Evolutionary conservation across 2,113 vertebrate species (phyloP), one percentile per base, ranked within the genome.

Genomic region (Vanacampus margaritifer): DNA sequence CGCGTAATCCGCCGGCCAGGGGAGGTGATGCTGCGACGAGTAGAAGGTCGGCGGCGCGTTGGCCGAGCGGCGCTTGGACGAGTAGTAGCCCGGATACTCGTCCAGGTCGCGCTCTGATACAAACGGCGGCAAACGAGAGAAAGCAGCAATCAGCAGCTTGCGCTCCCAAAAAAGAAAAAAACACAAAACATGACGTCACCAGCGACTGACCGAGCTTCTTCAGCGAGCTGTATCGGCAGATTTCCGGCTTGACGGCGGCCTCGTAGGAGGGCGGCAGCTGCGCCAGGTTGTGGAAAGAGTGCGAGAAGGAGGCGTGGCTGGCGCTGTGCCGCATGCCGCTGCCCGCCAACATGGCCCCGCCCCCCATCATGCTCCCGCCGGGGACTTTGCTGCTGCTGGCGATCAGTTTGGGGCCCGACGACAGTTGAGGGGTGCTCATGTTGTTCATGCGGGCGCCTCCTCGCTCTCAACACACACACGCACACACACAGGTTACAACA

Each of bases 251-350:
- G 87, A 93, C 81, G 24, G 90, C 87, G 0, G 87, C 72, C 56
- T 95, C 94, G 16, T 95, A 95, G 66, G 94, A 94, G 0, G 94
- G 94, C 13, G 95, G 95, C 74, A 95, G 92, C 75, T 95, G 94
- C 3, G 94, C 94, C 75, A 96, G 92, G 85, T 96, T 94, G 91
- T 96, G 94, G 87, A 95, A 95, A 64, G 95, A 96, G 69, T 95
- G 92, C 0, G 94, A 95, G 83, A 94, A 93, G 72, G 93, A 86
- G 21, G 93, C 85, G 65, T 90, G 91, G 78, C 85, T 93, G 73
- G 74, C 79, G 84, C 92, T 94, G 78, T 94, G 93, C 65, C 94
- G 92, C 85, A 90, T 78, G 65, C 79, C 67, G 0, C 82, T 75
- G 1, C 81, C 78, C 0, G 73, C 36, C 32, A 80, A 9, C 50